Conservation (phyloP, 2,888 invertebrate species). For the Calliopum simillimum region DNA sequence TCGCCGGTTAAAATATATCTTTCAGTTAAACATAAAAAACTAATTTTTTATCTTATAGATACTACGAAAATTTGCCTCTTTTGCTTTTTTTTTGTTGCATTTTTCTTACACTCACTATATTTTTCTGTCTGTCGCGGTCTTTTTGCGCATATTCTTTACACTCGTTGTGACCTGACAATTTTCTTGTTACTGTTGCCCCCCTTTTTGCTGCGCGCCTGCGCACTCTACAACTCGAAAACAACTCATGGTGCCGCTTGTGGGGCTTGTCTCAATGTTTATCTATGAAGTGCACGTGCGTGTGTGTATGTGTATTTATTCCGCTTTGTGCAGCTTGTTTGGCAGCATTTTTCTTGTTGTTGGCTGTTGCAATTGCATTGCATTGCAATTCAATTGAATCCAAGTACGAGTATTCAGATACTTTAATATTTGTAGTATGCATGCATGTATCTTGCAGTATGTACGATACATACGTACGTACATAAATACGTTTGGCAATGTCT, state of each 20-base stretch:
- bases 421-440: not conserved
- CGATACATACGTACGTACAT: not conserved
- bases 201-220: not conserved
- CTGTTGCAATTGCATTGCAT: not conserved
- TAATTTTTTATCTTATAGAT: no score
- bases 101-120: not conserved
- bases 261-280: conserved; percentile 13
- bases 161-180: conserved; percentile 35
- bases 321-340: no score
- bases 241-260: not conserved
- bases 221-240: not conserved
- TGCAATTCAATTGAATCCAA: not conserved
- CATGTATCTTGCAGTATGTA: not conserved
- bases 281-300: not conserved
- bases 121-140: not conserved
- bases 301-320: not conserved
- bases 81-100: not conserved
- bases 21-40: no score
- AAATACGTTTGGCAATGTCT: not conserved
- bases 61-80: not conserved
- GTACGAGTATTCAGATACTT: not conserved
- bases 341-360: conserved; percentile 3
- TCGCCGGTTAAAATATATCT: no score
- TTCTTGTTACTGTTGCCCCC: not conserved
- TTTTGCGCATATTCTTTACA: conserved; percentile 12